Conservation (phyloP, 2,113 vertebrate genomes). For the Hystrix cristata region DNA sequence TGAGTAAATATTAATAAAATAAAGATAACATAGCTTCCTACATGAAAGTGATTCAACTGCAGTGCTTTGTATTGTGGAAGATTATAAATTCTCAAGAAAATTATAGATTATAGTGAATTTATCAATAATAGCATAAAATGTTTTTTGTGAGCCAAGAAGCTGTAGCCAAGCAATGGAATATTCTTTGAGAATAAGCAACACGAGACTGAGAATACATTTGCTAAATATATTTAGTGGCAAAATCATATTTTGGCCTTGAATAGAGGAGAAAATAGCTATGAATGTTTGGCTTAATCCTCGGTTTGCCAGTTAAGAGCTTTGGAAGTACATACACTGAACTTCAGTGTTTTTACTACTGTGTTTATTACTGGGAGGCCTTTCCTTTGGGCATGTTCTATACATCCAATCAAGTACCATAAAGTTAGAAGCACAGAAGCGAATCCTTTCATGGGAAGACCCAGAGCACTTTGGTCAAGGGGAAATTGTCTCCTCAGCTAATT, state of each 20-base stretch:
- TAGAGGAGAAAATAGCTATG: conserved; percentile 46
- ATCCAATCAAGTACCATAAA: background rate
- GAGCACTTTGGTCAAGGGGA: background rate
- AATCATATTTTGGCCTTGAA: conserved; percentile 34
- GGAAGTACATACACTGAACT: background rate
- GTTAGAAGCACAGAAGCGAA: conserved; percentile 2
- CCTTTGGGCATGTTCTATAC: background rate
- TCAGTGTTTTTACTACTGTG: background rate
- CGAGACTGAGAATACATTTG: background rate
- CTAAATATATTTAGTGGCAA: conserved; percentile 12
- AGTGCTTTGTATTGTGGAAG: background rate
- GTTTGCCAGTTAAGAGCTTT: background rate
- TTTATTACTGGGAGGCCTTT: background rate
- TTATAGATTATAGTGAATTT: background rate
- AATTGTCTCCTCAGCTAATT: conserved; percentile 48
- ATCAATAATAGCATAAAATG: background rate
- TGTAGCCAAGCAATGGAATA: background rate
- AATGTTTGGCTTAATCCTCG: conserved; percentile 1
- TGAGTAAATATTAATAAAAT: conserved; percentile 45
- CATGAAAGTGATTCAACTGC: background rate
- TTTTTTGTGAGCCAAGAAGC: background rate
- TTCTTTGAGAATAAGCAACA: background rate
- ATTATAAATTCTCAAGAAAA: conserved; percentile 44
- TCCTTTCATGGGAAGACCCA: conserved; percentile 26
- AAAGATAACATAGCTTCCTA: background rate